A percentile compares a stretch with the other conserved stretches of the same genome.
phyloP scores from a whole-genome alignment of 37 sponge, comb jelly and placozoan species.

The Corticium candelabrum region DNA sequence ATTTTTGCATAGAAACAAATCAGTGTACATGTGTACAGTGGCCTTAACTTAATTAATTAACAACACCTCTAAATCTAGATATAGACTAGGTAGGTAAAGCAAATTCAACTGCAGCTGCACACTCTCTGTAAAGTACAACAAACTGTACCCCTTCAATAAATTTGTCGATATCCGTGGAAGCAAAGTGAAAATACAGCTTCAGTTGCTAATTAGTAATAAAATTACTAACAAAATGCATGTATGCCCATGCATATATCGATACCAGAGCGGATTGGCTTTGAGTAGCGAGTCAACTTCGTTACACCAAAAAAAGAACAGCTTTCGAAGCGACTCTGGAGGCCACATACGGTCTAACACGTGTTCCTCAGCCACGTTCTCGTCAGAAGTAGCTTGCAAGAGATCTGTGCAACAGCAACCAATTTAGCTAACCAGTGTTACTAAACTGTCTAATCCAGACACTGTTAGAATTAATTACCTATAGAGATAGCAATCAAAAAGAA shows the following conservation, averaged over 20 bases:
- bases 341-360: constrained; percentile 30
- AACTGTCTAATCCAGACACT: no score
- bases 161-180: no score
- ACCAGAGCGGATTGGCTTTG: constrained; percentile 71
- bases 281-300: constrained; percentile 57
- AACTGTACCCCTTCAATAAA: no score
- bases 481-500: constrained; percentile 57
- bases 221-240: not conserved
- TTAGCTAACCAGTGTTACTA: no score
- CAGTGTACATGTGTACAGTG: no score
- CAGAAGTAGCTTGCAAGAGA: not conserved
- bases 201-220: not conserved
- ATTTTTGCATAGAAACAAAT: no score
- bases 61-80: no score
- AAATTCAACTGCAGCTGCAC: no score
- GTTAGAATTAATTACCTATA: constrained; percentile 63
- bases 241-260: not conserved
- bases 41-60: no score
- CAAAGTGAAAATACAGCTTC: not conserved
- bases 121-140: no score
- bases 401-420: not conserved
- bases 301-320: constrained; percentile 68
- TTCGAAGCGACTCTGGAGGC: constrained; percentile 50
- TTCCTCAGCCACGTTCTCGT: not conserved
- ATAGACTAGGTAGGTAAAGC: no score